These are phyloP conservation scores for Ameiurus melas DNA, from an alignment of 2,113 vertebrate species.

Conservation along the genomic window DNA sequence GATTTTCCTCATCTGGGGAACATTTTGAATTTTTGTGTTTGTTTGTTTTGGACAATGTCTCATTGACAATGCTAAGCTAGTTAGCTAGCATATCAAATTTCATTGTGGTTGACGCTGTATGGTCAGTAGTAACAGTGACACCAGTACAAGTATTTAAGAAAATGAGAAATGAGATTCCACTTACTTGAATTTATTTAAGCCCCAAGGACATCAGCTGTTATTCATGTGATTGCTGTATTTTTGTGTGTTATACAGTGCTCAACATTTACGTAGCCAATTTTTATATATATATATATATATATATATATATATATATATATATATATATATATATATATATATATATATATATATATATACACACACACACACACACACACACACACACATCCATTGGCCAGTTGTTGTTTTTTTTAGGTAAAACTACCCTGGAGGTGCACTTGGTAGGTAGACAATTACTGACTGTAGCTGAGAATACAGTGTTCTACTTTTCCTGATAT, in stretches of 20 bases:
- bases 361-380: neutral
- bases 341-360: no score
- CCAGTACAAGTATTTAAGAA: neutral
- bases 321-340: no score
- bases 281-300: no score
- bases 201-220: neutral
- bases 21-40: neutral
- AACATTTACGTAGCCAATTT: no score
- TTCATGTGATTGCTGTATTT: neutral
- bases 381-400: neutral
- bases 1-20: neutral
- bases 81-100: neutral
- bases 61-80: neutral
- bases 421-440: neutral
- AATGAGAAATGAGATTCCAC: neutral
- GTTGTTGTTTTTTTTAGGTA: neutral
- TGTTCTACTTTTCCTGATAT: neutral
- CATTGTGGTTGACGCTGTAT: neutral
- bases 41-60: neutral
- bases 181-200: neutral
- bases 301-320: no score
- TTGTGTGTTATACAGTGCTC: neutral
- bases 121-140: neutral
- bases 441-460: neutral
- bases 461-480: slow-evolving; percentile 5